phyloP scores from a whole-genome alignment of 2,113 vertebrate genomes.

The Pantherophis guttatus region DNA sequence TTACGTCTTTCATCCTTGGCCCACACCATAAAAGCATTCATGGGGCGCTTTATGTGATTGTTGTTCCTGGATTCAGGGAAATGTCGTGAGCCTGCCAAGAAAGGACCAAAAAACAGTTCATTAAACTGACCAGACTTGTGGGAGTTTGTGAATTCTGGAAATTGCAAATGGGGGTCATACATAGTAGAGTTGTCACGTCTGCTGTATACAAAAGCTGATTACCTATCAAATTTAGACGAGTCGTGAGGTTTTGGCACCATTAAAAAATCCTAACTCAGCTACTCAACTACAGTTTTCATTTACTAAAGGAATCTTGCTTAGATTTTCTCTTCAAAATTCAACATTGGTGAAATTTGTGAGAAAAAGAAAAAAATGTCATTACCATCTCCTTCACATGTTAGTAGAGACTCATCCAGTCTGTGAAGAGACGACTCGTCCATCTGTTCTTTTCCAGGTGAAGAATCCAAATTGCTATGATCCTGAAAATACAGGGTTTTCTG shows the following conservation, averaged over 20 bases:
- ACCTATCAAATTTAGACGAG: not conserved
- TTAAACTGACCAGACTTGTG: not conserved
- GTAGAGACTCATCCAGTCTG: constrained; percentile 69
- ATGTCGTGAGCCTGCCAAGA: constrained; percentile 68
- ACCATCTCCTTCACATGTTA: constrained; percentile 73
- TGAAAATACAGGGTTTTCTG: constrained; percentile 9
- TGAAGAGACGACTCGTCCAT: constrained; percentile 68
- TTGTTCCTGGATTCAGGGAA: constrained; percentile 83
- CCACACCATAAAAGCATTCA: constrained; percentile 99
- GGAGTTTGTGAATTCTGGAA: not conserved
- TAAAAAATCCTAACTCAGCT: not conserved
- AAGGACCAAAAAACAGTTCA: fast-evolving
- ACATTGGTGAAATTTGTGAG: not conserved
- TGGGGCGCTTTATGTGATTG: constrained; percentile 95
- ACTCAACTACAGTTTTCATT: not conserved
- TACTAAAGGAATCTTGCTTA: not conserved
- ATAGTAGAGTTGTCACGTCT: not conserved
- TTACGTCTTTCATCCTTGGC: constrained; percentile 94
- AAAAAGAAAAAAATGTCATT: not conserved
- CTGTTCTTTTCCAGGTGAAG: constrained; percentile 71
- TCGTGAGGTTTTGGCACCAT: not conserved
- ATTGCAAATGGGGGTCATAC: not conserved
- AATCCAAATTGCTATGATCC: constrained; percentile 66
- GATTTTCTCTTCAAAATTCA: not conserved
- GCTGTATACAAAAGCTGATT: not conserved